These are phyloP conservation scores for Sebastes oblongus DNA, from an alignment of 2,797 vertebrate species.

Conservation along the genomic window DNA sequence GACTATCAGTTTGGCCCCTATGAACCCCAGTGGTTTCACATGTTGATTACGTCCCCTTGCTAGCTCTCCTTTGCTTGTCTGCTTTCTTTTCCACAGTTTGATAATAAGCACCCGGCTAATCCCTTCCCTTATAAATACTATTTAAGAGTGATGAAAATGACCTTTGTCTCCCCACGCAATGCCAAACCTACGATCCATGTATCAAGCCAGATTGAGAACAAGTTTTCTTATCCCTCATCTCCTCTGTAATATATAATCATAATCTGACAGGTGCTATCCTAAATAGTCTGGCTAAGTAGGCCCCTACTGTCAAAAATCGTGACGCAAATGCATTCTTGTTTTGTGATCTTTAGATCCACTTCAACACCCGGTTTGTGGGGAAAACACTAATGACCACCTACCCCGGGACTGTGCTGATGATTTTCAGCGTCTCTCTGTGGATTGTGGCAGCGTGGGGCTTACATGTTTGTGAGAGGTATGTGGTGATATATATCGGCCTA, in stretches of 20 bases:
- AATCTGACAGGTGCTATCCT: slow-evolving; percentile 60
- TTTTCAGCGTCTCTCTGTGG: slow-evolving; percentile 95
- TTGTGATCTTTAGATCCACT: slow-evolving; percentile 79
- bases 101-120: slow-evolving; percentile 59
- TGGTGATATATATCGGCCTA: background rate
- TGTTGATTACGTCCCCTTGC: slow-evolving; percentile 38
- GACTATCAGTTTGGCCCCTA: slow-evolving; percentile 51
- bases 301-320: slow-evolving; percentile 22
- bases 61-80: slow-evolving; percentile 50
- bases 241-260: slow-evolving; percentile 65
- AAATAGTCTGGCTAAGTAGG: slow-evolving; percentile 49
- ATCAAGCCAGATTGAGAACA: slow-evolving; percentile 70
- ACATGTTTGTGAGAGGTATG: slow-evolving; percentile 92
- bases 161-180: slow-evolving; percentile 58
- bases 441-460: slow-evolving; percentile 93
- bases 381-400: slow-evolving; percentile 96
- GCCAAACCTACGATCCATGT: slow-evolving; percentile 62
- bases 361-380: slow-evolving; percentile 94
- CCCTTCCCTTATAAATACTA: slow-evolving; percentile 52
- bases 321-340: slow-evolving; percentile 18
- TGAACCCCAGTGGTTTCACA: slow-evolving; percentile 44
- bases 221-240: slow-evolving; percentile 64
- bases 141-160: slow-evolving; percentile 69
- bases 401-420: slow-evolving; percentile 91
- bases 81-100: slow-evolving; percentile 50